Evolutionary conservation across 2,888 invertebrate genomes (phyloP).

Genomic region (Mechanitis mazaeus): DNA sequence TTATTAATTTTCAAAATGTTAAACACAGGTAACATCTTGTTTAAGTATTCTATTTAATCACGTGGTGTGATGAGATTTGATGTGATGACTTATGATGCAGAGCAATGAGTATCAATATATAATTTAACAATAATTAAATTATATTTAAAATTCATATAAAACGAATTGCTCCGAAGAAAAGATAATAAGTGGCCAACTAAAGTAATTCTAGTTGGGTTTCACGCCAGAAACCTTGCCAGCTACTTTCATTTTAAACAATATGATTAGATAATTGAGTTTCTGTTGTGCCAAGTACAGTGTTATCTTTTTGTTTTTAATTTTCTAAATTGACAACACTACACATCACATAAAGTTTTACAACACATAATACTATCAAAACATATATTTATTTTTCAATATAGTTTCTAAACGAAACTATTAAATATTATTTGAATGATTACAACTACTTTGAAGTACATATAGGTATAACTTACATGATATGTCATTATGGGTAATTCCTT

Average conservation of each 20-base stretch:
- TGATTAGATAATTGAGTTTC: not conserved
- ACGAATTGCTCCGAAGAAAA: not conserved
- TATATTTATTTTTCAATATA: not conserved
- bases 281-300: not conserved
- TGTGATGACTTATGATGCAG: too few relatives aligned
- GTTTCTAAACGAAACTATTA: not conserved
- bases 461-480: conserved; percentile 80
- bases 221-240: not conserved
- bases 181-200: not conserved
- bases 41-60: too few relatives aligned
- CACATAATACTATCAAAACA: too few relatives aligned
- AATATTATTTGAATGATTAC: not conserved
- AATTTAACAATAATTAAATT: too few relatives aligned
- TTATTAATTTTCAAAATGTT: too few relatives aligned
- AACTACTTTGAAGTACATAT: not conserved
- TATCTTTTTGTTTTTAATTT: too few relatives aligned
- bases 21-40: too few relatives aligned
- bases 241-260: not conserved
- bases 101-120: too few relatives aligned
- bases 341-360: too few relatives aligned
- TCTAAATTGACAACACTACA: not conserved
- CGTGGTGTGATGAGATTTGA: too few relatives aligned
- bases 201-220: not conserved
- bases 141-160: not conserved
- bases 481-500: conserved; percentile 83